Evolutionary conservation across 92 coral and sea anemone species (phyloP).

Genomic region (Ricordea florida): DNA sequence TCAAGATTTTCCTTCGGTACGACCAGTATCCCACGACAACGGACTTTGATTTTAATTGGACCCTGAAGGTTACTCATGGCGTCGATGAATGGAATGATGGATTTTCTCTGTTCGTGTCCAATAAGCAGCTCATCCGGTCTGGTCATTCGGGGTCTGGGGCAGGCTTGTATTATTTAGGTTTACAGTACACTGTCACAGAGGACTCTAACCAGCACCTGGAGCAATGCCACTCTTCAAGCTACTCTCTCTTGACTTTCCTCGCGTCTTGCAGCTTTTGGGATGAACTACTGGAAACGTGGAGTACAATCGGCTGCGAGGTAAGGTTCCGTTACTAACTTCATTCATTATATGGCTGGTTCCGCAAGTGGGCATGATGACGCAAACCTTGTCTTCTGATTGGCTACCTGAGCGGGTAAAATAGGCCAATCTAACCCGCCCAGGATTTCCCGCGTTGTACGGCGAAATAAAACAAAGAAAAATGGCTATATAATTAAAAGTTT

Average conservation of each 20-base stretch:
- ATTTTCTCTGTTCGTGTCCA: constrained; percentile 69
- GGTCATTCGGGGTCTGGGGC: background rate
- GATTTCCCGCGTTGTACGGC: too few species aligned
- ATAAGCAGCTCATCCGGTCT: constrained; percentile 50
- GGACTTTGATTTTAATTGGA: constrained; percentile 67
- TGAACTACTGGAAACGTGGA: constrained; percentile 44
- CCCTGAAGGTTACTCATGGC: constrained; percentile 11
- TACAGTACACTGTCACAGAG: background rate
- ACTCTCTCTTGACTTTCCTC: constrained; percentile 55
- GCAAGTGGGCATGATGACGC: too few species aligned
- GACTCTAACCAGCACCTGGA: background rate
- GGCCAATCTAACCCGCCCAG: too few species aligned
- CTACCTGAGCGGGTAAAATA: too few species aligned
- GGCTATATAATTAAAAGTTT: too few species aligned
- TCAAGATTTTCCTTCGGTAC: constrained; percentile 53
- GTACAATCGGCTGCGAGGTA: constrained; percentile 79
- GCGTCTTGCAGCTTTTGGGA: constrained; percentile 75
- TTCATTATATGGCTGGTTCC: too few species aligned
- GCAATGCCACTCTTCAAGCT: constrained; percentile 44
- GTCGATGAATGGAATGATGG: constrained; percentile 20
- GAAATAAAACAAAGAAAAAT: too few species aligned
- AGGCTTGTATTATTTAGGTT: background rate
- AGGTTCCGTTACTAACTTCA: background rate
- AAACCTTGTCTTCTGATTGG: too few species aligned
- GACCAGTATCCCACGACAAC: constrained; percentile 47